phyloP scores from a whole-genome alignment of 2,888 invertebrate species.

The Lepidonotus clava region DNA sequence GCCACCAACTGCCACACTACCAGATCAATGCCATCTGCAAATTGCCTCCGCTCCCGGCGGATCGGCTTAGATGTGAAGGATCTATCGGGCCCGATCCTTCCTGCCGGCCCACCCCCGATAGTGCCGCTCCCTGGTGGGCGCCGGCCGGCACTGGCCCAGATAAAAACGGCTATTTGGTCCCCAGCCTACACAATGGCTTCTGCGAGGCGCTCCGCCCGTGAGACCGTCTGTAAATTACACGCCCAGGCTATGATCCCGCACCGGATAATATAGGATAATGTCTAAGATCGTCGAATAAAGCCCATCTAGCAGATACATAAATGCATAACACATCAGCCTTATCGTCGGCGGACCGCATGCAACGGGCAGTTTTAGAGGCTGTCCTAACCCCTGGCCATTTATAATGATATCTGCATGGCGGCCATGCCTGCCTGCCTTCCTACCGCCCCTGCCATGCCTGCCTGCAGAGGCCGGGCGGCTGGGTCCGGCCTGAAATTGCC shows the following conservation, averaged over 20 bases:
- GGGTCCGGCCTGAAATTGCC: not conserved
- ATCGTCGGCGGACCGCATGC: not conserved
- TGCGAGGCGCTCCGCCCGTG: not conserved
- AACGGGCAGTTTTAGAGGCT: not conserved
- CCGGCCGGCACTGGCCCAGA: not conserved
- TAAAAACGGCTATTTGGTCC: not conserved
- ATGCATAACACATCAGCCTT: slow-evolving; percentile 22
- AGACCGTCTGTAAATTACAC: slow-evolving; percentile 7
- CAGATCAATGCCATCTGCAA: slow-evolving; percentile 31
- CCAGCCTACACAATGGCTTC: slow-evolving; percentile 6
- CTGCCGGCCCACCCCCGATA: not conserved
- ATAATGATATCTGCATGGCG: not conserved
- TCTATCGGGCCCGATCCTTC: not conserved
- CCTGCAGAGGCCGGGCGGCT: not conserved
- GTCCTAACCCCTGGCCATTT: not conserved
- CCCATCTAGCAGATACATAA: slow-evolving; percentile 5
- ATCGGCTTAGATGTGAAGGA: slow-evolving; percentile 20
- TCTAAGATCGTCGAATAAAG: not conserved
- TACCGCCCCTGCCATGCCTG: not conserved
- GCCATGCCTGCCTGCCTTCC: not conserved
- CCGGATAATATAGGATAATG: slow-evolving; percentile 23
- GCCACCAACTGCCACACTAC: not conserved
- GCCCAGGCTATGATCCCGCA: not conserved
- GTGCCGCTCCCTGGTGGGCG: not conserved
- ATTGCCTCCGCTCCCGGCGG: slow-evolving; percentile 22